Conservation (phyloP, 2,888 invertebrate genomes). For the Eupithecia dodoneata region DNA sequence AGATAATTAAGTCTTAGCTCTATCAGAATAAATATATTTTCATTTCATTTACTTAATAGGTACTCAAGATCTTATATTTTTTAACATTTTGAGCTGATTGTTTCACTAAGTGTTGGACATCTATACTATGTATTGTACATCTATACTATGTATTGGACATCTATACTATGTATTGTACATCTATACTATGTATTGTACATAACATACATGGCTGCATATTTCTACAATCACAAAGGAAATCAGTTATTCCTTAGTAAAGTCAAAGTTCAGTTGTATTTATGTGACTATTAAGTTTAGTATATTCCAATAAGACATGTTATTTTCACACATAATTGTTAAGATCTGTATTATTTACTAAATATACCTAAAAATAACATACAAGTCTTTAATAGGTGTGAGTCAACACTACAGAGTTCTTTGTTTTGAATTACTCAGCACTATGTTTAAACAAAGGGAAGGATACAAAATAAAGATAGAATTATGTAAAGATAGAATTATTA, state of each 20-base stretch:
- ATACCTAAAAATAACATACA: not conserved
- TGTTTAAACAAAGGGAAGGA: conserved; percentile 5
- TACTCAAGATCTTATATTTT: too few species aligned
- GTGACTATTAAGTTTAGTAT: not conserved
- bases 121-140: too few species aligned
- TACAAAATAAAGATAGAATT: not conserved
- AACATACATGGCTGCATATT: not conserved
- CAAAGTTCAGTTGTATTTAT: not conserved
- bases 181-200: too few species aligned
- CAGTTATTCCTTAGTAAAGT: not conserved
- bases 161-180: too few species aligned
- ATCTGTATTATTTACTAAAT: not conserved
- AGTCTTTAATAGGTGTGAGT: not conserved
- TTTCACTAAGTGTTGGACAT: too few species aligned
- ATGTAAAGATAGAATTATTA: too few species aligned
- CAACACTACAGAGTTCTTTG: conserved; percentile 13
- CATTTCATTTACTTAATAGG: too few species aligned
- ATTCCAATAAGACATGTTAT: not conserved
- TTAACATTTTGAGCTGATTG: too few species aligned
- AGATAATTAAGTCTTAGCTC: too few species aligned
- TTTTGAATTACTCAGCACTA: conserved; percentile 2
- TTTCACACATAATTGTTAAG: not conserved
- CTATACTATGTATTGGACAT: too few species aligned
- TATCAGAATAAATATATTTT: too few species aligned
- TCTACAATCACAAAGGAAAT: conserved; percentile 2